phyloP scores from a whole-genome alignment of 1,140 invertebrate species.

The Drosophila obscura region DNA sequence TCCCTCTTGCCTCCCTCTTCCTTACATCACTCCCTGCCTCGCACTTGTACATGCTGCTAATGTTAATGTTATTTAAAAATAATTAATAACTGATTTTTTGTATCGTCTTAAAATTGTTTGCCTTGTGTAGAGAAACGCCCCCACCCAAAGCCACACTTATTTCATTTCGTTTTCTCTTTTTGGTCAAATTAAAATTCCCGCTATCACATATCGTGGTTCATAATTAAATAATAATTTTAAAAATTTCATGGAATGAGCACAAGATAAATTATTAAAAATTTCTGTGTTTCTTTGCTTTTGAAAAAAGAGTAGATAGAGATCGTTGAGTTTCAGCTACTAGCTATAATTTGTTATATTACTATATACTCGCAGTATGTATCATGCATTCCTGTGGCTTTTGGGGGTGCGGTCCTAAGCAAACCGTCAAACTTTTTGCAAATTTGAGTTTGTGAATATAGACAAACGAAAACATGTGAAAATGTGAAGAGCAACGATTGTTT shows the following conservation, averaged over 20 bases:
- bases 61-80: slow-evolving; percentile 41
- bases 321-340: slow-evolving; percentile 73
- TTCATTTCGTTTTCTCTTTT: slow-evolving; percentile 46
- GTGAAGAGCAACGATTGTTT: slow-evolving; percentile 22
- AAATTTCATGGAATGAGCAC: slow-evolving; percentile 78
- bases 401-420: slow-evolving; percentile 55
- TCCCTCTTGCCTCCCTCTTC: slow-evolving; percentile 7
- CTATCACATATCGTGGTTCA: slow-evolving; percentile 76
- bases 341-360: slow-evolving; percentile 63
- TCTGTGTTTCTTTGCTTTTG: slow-evolving; percentile 58
- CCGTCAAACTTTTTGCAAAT: slow-evolving; percentile 13
- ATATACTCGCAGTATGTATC: slow-evolving; percentile 22
- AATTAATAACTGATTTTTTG: slow-evolving; percentile 57
- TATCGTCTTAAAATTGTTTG: slow-evolving; percentile 40
- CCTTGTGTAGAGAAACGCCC: slow-evolving; percentile 28
- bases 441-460: slow-evolving; percentile 27
- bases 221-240: slow-evolving; percentile 66
- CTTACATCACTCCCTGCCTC: slow-evolving; percentile 9
- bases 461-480: slow-evolving; percentile 31
- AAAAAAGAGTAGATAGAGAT: slow-evolving; percentile 77
- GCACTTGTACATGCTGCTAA: slow-evolving; percentile 51
- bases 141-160: slow-evolving; percentile 61
- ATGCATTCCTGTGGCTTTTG: slow-evolving; percentile 59
- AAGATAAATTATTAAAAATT: slow-evolving; percentile 77
- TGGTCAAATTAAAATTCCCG: slow-evolving; percentile 76